Evolutionary conservation across 2,797 vertebrate species (phyloP), one percentile per base, ranked within the genome.

Genomic region (Vireo griseus): DNA sequence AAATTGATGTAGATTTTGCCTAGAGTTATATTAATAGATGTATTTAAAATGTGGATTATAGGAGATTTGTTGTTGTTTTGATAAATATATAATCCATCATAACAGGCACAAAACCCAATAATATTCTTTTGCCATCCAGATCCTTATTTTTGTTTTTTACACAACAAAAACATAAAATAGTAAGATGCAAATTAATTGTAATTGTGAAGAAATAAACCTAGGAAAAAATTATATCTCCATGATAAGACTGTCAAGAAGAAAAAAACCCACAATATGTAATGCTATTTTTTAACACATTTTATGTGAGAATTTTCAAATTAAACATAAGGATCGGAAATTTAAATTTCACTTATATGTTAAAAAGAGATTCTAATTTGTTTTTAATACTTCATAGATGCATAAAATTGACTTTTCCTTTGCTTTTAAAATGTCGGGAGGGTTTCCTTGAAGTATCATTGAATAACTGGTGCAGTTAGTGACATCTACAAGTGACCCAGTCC

Each of bases 211-310:
- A 79, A 76, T 42, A 73, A 66, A 51, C 8, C 6, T 75, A 35
- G 26, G 44, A 71, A 79, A 79, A 82, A 63, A 26, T 5, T 5
- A 0, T 48, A 59, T 16, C 14, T 76, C 26, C 33, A 24, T 61
- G 31, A 39, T 51, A 68, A 28, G 28, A 5, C 63, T 55, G 45
- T 71, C 4, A 51, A 51, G 25, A 62, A 65, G 33, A 61, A 73
- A 57, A 74, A 78, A 67, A 0, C 0, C 1, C 25, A 16, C 5
- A 39, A 13, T 2, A 9, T 7, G 4, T 45, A 33, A 20, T 37
- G 5, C 2, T 51, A 52, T 54, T 40, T 91, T 31, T 4, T 33
- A 48, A 52, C 55, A 31, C 26, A 28, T 11, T 54, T 81, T 57
- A 21, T 92, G 10, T 13, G 12, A 82, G 12, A n/a, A 45, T 48